Evolutionary conservation across 2,888 invertebrate species (phyloP), one percentile per base, ranked within the genome.

Genomic region (Drosophila mayaguana): DNA sequence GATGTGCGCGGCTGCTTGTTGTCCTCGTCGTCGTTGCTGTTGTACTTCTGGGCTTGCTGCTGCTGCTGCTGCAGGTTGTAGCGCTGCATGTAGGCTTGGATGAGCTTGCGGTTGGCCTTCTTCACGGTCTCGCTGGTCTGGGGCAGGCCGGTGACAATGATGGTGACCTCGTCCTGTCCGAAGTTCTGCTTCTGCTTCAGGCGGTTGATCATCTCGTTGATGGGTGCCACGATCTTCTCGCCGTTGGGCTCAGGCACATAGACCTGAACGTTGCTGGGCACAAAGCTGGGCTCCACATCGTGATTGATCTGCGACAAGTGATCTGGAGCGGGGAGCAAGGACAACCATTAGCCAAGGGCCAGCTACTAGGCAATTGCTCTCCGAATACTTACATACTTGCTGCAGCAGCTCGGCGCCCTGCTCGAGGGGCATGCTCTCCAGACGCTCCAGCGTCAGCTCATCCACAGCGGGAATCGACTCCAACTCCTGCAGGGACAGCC

Each of bases 111-210:
- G n/a, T 63, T 80, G 36, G 91, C 89, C 74, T 91, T 91, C 60
- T 74, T 78, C 3, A 89, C 81, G 8, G 84, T 78, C n/a, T 87
- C 78, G 22, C 78, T 64, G 56, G 70, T 83, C 57, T 88, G 75
- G 46, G 90, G 83, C 57, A 92, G 61, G 9, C 92, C 92, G 28
- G 91, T 90, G 18, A 92, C 80, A 50, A 90, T 83, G 69, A 92
- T 82, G 65, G 92, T 91, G 4, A 92, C 88, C 70, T 92, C 92
- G 20, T 92, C 88, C 43, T 81, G 62, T 32, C 82, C 90, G 38
- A 92, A 85, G 56, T 84, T 78, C 62, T 63, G 46, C 56, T 80
- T 61, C 69, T 81, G 81, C 72, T 90, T 89, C 56, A 83, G 25
- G 2, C 59, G 67, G 42, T 73, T 63, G 34, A 83, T 80, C 34